A percentile compares a stretch with the other conserved stretches of the same genome.
Evolutionary conservation across 2,113 vertebrate species (phyloP).

Genomic region (Megaceryle maxima): DNA sequence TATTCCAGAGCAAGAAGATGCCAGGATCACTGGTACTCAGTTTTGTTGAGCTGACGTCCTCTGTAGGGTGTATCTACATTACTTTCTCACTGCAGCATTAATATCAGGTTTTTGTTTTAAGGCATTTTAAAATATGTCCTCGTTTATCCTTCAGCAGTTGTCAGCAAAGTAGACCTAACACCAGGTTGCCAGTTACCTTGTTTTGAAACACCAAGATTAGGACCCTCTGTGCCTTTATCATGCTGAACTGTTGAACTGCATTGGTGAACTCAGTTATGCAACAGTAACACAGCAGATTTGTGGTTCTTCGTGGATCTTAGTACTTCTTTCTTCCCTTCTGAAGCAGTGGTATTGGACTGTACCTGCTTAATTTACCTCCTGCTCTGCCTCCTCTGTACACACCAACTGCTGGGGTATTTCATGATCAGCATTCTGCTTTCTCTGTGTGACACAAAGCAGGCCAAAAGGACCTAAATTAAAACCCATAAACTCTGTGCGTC

Average conservation of each 20-base stretch:
- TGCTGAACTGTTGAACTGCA: background rate
- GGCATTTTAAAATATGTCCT: background rate
- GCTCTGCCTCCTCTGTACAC: background rate
- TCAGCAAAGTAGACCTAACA: background rate
- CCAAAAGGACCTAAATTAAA: background rate
- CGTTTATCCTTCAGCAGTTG: background rate
- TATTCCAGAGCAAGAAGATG: background rate
- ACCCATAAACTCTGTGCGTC: background rate
- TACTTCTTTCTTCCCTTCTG: background rate
- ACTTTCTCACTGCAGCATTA: background rate
- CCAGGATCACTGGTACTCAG: background rate
- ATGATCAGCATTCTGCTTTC: background rate
- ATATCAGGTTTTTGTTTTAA: background rate
- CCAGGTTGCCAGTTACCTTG: background rate
- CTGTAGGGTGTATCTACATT: background rate
- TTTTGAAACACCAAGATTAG: background rate
- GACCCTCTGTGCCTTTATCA: background rate
- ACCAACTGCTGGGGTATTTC: background rate
- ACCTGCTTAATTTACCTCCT: background rate
- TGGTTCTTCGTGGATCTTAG: background rate
- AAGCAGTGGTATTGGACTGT: background rate
- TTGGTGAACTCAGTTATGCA: background rate
- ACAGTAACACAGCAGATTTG: background rate
- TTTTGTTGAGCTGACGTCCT: background rate
- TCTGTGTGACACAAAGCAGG: background rate